Conservation (phyloP, 2,113 vertebrate species). For the Lontra canadensis region DNA sequence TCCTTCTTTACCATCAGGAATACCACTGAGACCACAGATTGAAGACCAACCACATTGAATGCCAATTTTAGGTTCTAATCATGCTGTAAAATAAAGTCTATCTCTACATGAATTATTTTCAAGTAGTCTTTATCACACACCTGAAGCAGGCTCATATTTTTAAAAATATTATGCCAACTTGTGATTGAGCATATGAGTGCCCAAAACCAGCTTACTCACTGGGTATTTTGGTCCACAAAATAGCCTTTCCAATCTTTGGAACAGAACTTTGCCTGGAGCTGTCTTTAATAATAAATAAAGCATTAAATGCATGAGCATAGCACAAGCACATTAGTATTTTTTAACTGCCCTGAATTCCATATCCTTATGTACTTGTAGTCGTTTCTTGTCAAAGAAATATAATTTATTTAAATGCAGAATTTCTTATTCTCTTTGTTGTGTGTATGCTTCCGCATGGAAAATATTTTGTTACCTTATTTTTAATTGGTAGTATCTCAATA, state of each 20-base stretch:
- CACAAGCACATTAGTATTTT: background rate
- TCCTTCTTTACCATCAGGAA: background rate
- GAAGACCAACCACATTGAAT: background rate
- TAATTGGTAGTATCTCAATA: background rate
- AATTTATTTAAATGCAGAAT: background rate
- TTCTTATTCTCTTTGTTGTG: background rate
- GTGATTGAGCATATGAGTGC: background rate
- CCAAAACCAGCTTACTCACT: background rate
- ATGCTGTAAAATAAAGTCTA: background rate
- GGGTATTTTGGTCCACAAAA: background rate
- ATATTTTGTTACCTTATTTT: background rate
- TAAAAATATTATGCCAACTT: background rate
- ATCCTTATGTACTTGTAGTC: background rate
- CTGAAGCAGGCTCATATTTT: background rate
- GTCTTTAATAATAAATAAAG: constrained; percentile 66
- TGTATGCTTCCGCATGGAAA: background rate
- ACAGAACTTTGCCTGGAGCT: constrained; percentile 39
- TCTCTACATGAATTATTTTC: background rate
- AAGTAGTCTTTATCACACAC: background rate
- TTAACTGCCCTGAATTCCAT: constrained; percentile 20
- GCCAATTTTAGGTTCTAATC: background rate
- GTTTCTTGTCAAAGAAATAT: background rate
- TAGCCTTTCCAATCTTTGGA: background rate
- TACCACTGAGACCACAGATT: background rate
- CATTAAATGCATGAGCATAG: background rate